Conservation (phyloP, 2,888 invertebrate species). For the Monochamus alternatus region DNA sequence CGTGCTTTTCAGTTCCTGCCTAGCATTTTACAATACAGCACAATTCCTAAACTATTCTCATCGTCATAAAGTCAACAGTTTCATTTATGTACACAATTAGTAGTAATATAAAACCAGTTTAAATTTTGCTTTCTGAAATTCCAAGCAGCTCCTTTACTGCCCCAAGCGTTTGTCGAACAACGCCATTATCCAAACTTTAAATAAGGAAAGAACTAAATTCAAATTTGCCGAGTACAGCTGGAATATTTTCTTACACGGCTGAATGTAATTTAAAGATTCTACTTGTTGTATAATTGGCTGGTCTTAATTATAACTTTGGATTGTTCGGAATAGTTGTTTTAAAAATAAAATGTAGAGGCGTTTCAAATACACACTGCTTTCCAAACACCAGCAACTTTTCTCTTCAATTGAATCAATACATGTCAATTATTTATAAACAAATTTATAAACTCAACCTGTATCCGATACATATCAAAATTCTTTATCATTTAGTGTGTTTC, state of each 20-base stretch:
- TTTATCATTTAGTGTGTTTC: no score
- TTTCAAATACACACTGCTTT: no score
- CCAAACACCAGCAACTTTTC: no score
- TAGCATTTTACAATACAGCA: no score
- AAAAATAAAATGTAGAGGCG: no score
- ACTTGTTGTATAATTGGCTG: conserved; percentile 1
- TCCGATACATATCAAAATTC: no score
- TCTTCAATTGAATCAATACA: no score
- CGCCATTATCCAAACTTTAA: conserved; percentile 49
- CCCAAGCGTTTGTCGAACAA: conserved; percentile 49
- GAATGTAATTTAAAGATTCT: conserved; percentile 5
- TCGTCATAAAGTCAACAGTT: not conserved
- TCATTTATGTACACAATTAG: not conserved
- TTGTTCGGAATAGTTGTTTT: no score
- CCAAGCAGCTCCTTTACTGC: conserved; percentile 9
- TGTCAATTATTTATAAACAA: no score
- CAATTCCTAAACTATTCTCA: not conserved
- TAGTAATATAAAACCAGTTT: conserved; percentile 5
- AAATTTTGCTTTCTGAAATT: conserved; percentile 4
- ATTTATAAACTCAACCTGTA: no score
- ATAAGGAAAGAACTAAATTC: conserved; percentile 52
- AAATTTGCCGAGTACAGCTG: conserved; percentile 27
- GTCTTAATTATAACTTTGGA: conserved; percentile 6
- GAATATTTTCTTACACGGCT: conserved; percentile 6
- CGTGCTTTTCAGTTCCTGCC: no score